Evolutionary conservation across 92 coral and sea anemone species (phyloP).

Genomic region (Actinostola sp.): DNA sequence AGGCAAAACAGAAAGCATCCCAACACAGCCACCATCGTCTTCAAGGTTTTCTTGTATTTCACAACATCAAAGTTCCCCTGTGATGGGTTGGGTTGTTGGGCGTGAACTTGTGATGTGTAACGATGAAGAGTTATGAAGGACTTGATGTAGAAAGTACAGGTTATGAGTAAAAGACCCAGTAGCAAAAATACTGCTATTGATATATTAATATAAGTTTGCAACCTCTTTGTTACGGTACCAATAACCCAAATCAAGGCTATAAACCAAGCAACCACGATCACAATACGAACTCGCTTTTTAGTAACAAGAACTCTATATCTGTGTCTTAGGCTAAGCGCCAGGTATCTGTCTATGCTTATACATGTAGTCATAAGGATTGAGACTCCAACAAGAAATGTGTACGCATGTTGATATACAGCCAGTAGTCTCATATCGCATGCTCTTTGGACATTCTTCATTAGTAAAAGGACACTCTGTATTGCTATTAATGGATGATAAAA

Average conservation of each 20-base stretch:
- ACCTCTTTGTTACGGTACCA: too few relatives aligned
- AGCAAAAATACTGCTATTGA: too few relatives aligned
- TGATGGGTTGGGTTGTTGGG: slow-evolving; percentile 15
- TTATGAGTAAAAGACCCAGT: too few relatives aligned
- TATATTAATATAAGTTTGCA: too few relatives aligned
- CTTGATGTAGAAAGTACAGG: slow-evolving; percentile 12
- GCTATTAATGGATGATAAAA: too few relatives aligned
- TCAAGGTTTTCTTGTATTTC: slow-evolving; percentile 5
- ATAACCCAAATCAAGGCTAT: neutral
- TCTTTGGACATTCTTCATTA: too few relatives aligned
- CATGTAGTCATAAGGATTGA: slow-evolving; percentile 26
- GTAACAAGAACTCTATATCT: slow-evolving; percentile 38
- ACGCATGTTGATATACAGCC: neutral
- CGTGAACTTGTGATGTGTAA: slow-evolving; percentile 22
- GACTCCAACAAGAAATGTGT: slow-evolving; percentile 14
- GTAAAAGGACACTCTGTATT: too few relatives aligned
- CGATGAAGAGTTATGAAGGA: slow-evolving; percentile 3
- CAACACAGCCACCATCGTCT: slow-evolving; percentile 7
- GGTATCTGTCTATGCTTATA: slow-evolving; percentile 51
- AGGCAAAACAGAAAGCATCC: neutral
- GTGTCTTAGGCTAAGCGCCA: slow-evolving; percentile 48
- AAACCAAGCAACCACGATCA: neutral
- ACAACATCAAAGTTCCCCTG: neutral
- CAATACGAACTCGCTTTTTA: slow-evolving; percentile 34
- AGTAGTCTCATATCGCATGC: too few relatives aligned